phyloP scores from a whole-genome alignment of 1,140 invertebrate genomes.

The Oreohelix idahoensis region DNA sequence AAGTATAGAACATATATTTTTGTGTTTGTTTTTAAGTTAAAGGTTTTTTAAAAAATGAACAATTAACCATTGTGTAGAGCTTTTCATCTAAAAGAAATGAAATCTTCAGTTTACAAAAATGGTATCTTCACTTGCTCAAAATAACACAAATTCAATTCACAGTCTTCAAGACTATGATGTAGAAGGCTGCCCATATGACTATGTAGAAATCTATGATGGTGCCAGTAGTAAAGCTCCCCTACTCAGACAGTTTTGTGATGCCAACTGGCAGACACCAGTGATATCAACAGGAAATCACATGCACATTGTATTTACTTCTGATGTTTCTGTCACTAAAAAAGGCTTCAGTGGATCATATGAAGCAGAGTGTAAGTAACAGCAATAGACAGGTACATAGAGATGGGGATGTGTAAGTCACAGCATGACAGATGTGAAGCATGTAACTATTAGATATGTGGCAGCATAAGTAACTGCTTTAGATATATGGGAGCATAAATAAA shows the following conservation, averaged over 20 bases:
- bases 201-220: neutral
- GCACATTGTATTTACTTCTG: neutral
- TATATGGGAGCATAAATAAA: too few species aligned
- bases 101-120: too few species aligned
- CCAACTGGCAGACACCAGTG: neutral
- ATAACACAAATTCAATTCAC: too few species aligned
- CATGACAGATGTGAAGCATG: too few species aligned
- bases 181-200: conserved; percentile 3
- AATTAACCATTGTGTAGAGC: too few species aligned
- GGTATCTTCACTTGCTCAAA: too few species aligned
- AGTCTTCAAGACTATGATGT: neutral
- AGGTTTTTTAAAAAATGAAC: too few species aligned
- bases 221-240: neutral
- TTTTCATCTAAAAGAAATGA: too few species aligned
- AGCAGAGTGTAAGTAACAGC: neutral
- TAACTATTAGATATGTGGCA: too few species aligned
- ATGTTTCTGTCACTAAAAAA: neutral
- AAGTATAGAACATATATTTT: too few species aligned
- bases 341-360: neutral
- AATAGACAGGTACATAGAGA: neutral
- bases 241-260: neutral
- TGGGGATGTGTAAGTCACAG: neutral
- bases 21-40: too few species aligned
- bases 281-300: neutral
- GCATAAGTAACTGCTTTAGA: too few species aligned